Conservation (phyloP, 1,140 invertebrate genomes). For the Mycetomoellerius zeteki region DNA sequence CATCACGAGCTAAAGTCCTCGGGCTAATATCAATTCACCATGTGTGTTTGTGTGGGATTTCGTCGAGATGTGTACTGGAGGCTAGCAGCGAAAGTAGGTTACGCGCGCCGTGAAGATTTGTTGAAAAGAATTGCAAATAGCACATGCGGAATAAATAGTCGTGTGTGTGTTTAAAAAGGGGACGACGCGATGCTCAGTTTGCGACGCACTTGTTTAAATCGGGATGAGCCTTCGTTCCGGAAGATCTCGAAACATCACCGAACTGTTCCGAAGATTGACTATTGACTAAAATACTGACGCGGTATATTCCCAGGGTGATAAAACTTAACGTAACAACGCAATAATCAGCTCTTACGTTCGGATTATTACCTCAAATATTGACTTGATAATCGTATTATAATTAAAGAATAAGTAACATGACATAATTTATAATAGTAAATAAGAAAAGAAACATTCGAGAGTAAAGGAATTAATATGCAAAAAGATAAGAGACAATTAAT, state of each 20-base stretch:
- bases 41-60: conserved; percentile 30
- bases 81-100: conserved; percentile 36
- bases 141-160: background rate
- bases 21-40: conserved; percentile 35
- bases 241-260: conserved; percentile 18
- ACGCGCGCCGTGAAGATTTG: conserved; percentile 48
- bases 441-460: background rate
- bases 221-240: conserved; percentile 8
- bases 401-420: background rate
- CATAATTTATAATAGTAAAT: background rate
- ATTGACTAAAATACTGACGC: conserved; percentile 18
- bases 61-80: conserved; percentile 32
- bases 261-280: background rate
- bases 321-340: background rate
- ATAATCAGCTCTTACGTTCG: background rate
- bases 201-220: conserved; percentile 50
- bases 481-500: background rate
- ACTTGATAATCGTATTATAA: conserved; percentile 1
- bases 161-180: conserved; percentile 37
- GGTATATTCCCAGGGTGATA: background rate
- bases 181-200: conserved; percentile 12
- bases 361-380: background rate
- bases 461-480: background rate
- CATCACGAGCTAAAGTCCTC: conserved; percentile 27
- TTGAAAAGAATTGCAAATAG: conserved; percentile 63